Evolutionary conservation across 1,140 invertebrate species (phyloP), one percentile per base, ranked within the genome.

Genomic region (Hirudo medicinalis): DNA sequence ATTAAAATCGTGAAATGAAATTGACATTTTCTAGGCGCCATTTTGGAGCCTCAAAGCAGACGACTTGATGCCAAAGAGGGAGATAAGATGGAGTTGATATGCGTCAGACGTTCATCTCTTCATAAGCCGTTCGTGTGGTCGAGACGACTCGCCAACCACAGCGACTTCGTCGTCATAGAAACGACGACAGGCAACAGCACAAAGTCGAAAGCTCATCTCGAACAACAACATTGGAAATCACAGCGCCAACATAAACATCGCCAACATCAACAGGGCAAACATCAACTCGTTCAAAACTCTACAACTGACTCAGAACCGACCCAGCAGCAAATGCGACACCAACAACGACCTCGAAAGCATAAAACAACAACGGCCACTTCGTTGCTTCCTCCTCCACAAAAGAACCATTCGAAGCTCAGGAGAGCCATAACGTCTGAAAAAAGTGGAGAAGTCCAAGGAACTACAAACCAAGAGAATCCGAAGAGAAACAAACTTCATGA

Each of bases 41-140:
- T 49, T 49, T 49, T 49, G 43, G 43, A 49, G 43, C 57, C 57
- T 63, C 29, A 22, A 63, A 63, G 57, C 57, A 63, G 29, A 63
- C 22, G 22, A 22, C 29, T 63, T 13, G 29, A 22, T 15, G 22
- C 29, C 22, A 22, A 32, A 9, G 22, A 22, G 8, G 57, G 57
- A 63, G 57, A 63, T 63, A 32, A 63, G 22, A 22, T 63, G 22
- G 57, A 63, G 29, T 25, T 63, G 22, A 32, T 32, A 22, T 63
- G 57, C 57, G 17, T 32, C 19, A 22, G 57, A 22, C 22, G 57
- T 25, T 25, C 57, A 25, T 22, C 57, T 22, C 57, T 63, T 32
- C 57, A 63, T 15, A 63, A 63, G 19, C 57, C 57, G 57, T 32
- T 63, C 57, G 22, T 63, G 22, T 63, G 57, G 57, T 63, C 29